Base-by-base conservation (phyloP, 37 sponge, comb jelly and placozoan species). In the Aplysina aerophoba region DNA sequence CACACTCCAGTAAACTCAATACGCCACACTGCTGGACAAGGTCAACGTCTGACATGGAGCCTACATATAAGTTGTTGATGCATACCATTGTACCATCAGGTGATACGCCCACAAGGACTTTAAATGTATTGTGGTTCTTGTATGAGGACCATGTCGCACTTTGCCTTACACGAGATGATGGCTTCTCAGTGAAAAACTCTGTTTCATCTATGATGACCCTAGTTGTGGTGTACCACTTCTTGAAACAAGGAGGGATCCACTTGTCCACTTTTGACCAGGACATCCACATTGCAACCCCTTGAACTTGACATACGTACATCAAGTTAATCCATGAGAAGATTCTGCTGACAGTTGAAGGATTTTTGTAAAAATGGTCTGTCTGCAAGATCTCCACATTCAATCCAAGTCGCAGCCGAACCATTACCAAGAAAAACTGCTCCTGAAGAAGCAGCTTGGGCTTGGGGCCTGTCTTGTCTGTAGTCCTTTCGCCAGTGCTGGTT, bases 261-360 rank as follows among this genome's bases (percentile, higher is more conserved):
- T 71, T 71, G 73, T 71, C 73, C 36, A 71, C 31, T 34, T 71
- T 71, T 34, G 73, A 34, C 12, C 31, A 37, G 37, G 73, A 71
- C 69, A 67, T 39, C 59, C 61, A 81, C 82, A 81, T 58, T 57
- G 82, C 28, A 57, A 81, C 21, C 57, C 57, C 59, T 81, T 81
- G 82, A 81, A 81, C 33, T 81, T 81, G 82, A 81, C 21, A 81
- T n/a, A n/a, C n/a, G n/a, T 69, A 84, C 85, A 84, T 84, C 72
- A 84, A 34, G 57, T 84, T 84, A 24, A 84, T 84, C 85, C 74
- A 84, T 54, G 74, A 24, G 69, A 67, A 67, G 14, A 22, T 67
- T 67, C 69, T 67, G 69, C 69, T 67, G 25, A 67, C 69, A 67
- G 69, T 67, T 67, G 69, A 67, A 67, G 69, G 69, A 67, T 22